Evolutionary conservation across 2,113 vertebrate genomes (phyloP).

Genomic region (Xiphias gladius): DNA sequence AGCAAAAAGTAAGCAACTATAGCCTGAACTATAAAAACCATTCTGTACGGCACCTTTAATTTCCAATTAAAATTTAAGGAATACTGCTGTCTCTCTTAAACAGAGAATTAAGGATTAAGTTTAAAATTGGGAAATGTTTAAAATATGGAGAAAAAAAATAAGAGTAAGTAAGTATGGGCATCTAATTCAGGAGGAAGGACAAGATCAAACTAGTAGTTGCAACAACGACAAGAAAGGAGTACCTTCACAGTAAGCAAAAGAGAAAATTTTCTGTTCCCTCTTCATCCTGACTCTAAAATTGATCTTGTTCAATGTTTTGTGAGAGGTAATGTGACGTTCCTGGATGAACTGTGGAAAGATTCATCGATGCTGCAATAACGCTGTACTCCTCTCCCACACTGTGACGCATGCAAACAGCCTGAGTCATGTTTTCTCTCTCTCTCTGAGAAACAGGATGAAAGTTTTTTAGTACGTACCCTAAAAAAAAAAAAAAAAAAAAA

Average conservation of each 20-base stretch:
- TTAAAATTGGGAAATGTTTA: neutral
- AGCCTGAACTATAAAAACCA: neutral
- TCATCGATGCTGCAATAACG: neutral
- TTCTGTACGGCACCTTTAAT: too few relatives aligned
- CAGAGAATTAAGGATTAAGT: neutral
- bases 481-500: too few relatives aligned
- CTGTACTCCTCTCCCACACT: conserved; percentile 9
- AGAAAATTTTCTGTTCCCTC: neutral
- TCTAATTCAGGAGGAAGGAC: neutral
- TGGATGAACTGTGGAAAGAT: conserved; percentile 1
- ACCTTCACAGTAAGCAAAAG: neutral
- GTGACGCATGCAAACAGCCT: neutral
- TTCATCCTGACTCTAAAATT: neutral
- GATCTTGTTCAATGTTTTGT: neutral
- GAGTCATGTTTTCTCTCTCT: neutral
- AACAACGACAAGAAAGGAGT: neutral
- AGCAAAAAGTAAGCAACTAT: neutral
- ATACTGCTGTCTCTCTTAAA: neutral
- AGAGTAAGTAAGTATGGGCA: neutral
- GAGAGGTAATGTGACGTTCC: neutral
- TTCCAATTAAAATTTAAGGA: neutral
- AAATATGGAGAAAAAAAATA: neutral
- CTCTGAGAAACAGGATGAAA: neutral
- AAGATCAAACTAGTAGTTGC: neutral
- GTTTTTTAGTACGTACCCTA: neutral